Conservation (phyloP, 1,140 invertebrate species). For the Drosophila neocordata region DNA sequence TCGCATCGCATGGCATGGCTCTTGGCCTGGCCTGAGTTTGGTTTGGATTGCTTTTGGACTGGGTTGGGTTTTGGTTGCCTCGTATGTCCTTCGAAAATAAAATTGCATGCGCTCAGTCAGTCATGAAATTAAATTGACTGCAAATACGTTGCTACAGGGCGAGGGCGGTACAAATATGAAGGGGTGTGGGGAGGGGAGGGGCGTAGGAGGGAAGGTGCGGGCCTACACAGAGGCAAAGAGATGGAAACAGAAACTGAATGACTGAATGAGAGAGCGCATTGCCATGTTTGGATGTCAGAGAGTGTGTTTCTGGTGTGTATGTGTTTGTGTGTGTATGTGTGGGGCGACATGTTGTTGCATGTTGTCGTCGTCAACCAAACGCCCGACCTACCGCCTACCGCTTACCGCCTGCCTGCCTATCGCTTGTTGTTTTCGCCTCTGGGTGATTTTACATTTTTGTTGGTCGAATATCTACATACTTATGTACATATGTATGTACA, state of each 20-base stretch:
- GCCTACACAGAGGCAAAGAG: constrained; percentile 13
- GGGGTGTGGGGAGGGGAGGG: too few species aligned
- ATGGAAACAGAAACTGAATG: constrained; percentile 15
- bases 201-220: not conserved
- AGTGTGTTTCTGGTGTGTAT: constrained; percentile 35
- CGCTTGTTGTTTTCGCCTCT: constrained; percentile 45
- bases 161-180: not conserved
- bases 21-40: not conserved
- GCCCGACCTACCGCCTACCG: not conserved
- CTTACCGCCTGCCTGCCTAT: not conserved
- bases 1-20: too few species aligned
- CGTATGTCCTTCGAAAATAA: constrained; percentile 76
- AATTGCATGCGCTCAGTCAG: constrained; percentile 80
- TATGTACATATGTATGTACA: constrained; percentile 28
- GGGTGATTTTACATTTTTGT: constrained; percentile 62
- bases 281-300: constrained; percentile 38
- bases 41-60: constrained; percentile 10
- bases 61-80: constrained; percentile 27
- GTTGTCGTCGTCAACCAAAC: constrained; percentile 48
- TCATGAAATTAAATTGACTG: constrained; percentile 83
- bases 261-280: not conserved
- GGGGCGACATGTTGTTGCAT: constrained; percentile 71
- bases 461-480: constrained; percentile 39
- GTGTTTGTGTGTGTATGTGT: constrained; percentile 20
- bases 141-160: constrained; percentile 59